Evolutionary conservation across 2,888 invertebrate genomes (phyloP), one percentile per base, ranked within the genome.

Genomic region (Ligdia adustata): DNA sequence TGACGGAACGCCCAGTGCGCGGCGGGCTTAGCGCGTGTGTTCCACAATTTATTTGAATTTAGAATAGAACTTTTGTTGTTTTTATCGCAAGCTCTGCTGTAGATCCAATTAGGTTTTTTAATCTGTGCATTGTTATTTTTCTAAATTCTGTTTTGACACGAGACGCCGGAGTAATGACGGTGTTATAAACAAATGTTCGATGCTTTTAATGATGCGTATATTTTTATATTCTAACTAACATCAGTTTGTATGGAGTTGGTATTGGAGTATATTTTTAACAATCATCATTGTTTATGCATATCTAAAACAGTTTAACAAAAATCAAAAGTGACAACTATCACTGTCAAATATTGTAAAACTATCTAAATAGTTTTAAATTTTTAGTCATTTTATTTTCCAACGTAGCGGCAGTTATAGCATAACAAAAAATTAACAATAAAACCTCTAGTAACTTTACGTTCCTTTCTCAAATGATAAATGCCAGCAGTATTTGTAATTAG

Each of bases 31-130:
- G 64, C 62, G 62, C 66, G 59, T 55, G 58, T 57, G 66, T 64
- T 68, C 69, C 64, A 72, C 48, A 66, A 68, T 72, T 66, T 70
- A 70, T 72, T 67, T 64, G 70, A 74, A 72, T 69, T 68, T 62
- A 57, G 60, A 66, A 58, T 61, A 65, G 55, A 46, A 51, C 53
- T 55, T 61, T 60, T 58, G 63, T 75, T 71, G 61, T 66, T 64
- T 69, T 66, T 65, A 62, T 64, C 57, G 63, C 50, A 31, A 22
- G 6, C 45, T 43, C 48, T 14, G 57, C 55, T 49, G 57, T 62
- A 59, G 53, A 59, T 66, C 59, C 63, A 60, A 66, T 75, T 66
- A 64, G 54, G 60, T 57, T 62, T 58, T 55, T 59, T 62, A 47
- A 55, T 33, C 54, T 52, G 64, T 58, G 54, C 57, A 63, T 64